Evolutionary conservation across 2,888 invertebrate genomes (phyloP).

Genomic region (Ligdia adustata): DNA sequence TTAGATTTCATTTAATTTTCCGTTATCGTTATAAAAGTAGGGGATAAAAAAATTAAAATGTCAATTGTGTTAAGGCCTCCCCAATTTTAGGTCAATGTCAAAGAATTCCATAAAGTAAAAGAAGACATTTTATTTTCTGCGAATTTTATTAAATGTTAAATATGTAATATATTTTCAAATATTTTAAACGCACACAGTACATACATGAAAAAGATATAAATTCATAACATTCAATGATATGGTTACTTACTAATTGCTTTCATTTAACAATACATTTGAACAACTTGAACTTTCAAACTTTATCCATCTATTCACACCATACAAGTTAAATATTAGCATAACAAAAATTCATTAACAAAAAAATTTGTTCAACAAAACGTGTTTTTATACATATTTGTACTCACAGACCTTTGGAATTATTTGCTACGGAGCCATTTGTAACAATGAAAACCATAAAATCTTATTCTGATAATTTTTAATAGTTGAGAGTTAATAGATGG

Average conservation of each 20-base stretch:
- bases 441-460: background rate
- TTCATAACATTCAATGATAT: conserved; percentile 58
- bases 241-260: conserved; percentile 50
- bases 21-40: too few species aligned
- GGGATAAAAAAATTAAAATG: too few species aligned
- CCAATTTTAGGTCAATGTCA: too few species aligned
- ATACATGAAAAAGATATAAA: conserved; percentile 53
- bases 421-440: conserved; percentile 8
- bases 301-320: conserved; percentile 16
- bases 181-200: conserved; percentile 54
- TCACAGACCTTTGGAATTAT: conserved; percentile 43
- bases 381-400: conserved; percentile 40
- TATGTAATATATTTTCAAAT: conserved; percentile 51
- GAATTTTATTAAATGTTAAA: conserved; percentile 66
- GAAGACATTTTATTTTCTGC: conserved; percentile 37
- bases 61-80: too few species aligned
- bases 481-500: too few species aligned
- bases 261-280: conserved; percentile 36
- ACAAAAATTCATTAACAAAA: conserved; percentile 6
- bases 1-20: too few species aligned
- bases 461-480: too few species aligned
- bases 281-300: conserved; percentile 23
- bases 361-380: conserved; percentile 20
- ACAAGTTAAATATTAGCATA: conserved; percentile 12
- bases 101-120: background rate